These are phyloP conservation scores for Porites rus DNA, from an alignment of 92 coral and sea anemone species.

Conservation along the genomic window DNA sequence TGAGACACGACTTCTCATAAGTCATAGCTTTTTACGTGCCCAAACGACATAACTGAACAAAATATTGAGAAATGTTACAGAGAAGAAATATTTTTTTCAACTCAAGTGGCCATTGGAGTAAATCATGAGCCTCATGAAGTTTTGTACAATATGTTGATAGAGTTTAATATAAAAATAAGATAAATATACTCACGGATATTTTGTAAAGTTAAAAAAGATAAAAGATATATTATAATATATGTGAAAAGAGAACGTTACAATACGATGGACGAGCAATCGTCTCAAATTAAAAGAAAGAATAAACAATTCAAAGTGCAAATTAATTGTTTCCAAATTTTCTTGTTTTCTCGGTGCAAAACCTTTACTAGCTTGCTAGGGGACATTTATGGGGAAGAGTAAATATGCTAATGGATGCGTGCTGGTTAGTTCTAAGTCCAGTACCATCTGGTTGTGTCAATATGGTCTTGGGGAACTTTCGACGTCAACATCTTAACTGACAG, in stretches of 20 bases:
- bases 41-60: neutral
- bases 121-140: neutral
- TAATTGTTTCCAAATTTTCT: too few relatives aligned
- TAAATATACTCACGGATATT: neutral
- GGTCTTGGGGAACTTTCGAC: too few relatives aligned
- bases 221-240: neutral
- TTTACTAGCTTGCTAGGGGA: too few relatives aligned
- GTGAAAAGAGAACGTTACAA: neutral
- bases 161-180: neutral
- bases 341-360: too few relatives aligned
- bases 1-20: neutral
- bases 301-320: too few relatives aligned
- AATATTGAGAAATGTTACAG: neutral
- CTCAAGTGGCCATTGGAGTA: neutral
- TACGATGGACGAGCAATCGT: neutral
- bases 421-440: too few relatives aligned
- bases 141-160: slow-evolving; percentile 9
- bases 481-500: too few relatives aligned
- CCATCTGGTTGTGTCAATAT: too few relatives aligned
- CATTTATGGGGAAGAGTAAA: too few relatives aligned
- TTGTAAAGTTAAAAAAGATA: neutral
- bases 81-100: neutral
- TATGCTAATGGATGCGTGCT: too few relatives aligned
- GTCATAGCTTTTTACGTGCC: neutral
- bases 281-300: neutral